Base-by-base conservation (phyloP, 2,113 vertebrate species). In the Numida meleagris region DNA sequence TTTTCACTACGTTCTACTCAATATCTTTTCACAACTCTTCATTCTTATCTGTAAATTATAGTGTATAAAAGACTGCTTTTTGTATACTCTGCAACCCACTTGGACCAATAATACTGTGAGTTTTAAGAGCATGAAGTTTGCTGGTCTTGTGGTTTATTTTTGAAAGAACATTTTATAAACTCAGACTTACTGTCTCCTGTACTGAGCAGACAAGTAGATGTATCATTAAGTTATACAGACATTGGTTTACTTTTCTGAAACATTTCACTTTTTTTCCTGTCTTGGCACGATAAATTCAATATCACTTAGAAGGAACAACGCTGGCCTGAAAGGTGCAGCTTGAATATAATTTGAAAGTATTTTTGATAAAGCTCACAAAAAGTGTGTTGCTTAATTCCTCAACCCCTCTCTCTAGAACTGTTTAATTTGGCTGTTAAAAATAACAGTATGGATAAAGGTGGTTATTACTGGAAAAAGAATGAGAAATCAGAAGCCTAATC, bases 131-230 rank as follows among this genome's bases (percentile, higher is more conserved):
- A 40, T 84, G 62, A 85, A 61, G 79, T 92, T 92, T 80, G 50
- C 24, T 1, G 0, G 0, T 58, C 24, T 70, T 61, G 63, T 2
- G 13, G 13, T 76, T 89, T 82, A 48, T 92, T 94, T 90, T 58
- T 87, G 9, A 73, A 66, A 46, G 7, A 78, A 70, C 29, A 27
- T 73, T 87, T 76, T 63, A 74, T 59, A 77, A 87, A 85, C 42
- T 80, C 63, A 88, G 71, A 85, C 55, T 87, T 89, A 31, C 42
- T 87, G 42, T 92, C 87, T 91, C 48, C 71, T 71, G 33, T 53
- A 74, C 42, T 43, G 24, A 82, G 27, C 24, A 70, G 58, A 53
- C n/a, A 76, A 82, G 6, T 25, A 87, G 48, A 87, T 62, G 9
- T 66, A 82, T 67, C 38, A 66, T 71, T 91, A 80, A 57, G 68